phyloP scores from a whole-genome alignment of 2,797 vertebrate species.

The Muscicapa striata region DNA sequence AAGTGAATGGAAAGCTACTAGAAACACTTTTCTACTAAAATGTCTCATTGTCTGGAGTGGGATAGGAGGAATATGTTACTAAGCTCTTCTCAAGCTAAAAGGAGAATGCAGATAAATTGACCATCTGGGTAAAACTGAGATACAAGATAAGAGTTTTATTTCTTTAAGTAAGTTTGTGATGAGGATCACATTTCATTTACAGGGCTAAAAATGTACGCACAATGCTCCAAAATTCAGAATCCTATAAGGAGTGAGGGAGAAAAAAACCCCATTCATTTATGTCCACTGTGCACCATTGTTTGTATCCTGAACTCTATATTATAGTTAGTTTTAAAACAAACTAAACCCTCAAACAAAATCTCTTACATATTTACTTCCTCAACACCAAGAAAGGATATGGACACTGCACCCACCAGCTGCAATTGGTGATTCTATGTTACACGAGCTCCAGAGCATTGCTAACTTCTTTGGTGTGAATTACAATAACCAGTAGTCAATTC shows the following conservation, averaged over 20 bases:
- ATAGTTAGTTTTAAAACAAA: neutral
- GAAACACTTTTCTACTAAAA: neutral
- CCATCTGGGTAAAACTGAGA: neutral
- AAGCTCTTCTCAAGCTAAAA: neutral
- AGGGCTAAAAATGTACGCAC: neutral
- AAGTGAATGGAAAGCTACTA: neutral
- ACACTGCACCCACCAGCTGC: neutral
- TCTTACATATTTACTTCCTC: neutral
- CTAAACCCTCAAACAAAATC: neutral
- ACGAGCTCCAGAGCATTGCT: neutral
- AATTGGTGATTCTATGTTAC: neutral
- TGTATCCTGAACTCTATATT: neutral
- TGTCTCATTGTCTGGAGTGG: neutral
- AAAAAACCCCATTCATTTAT: neutral
- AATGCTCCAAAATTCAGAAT: neutral
- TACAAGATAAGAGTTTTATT: neutral
- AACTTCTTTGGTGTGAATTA: neutral
- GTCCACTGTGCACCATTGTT: neutral
- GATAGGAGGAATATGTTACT: neutral
- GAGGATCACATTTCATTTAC: neutral
- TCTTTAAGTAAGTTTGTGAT: neutral
- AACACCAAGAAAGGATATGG: neutral
- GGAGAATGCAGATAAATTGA: neutral
- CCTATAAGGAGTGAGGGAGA: neutral
- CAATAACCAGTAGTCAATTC: neutral